Conservation (phyloP, 2,888 invertebrate genomes). For the Cosmia trapezina region DNA sequence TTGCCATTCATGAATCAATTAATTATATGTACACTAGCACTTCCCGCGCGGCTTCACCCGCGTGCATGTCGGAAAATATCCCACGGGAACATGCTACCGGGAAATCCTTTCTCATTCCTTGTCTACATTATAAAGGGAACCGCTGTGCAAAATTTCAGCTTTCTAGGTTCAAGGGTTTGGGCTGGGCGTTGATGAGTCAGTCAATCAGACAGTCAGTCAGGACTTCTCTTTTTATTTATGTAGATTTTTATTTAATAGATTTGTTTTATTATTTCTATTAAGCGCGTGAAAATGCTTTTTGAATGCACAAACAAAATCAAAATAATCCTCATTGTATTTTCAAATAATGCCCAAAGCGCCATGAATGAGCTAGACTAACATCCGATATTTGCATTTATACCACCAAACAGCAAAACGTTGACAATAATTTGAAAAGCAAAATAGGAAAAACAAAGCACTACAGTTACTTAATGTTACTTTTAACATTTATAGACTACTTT, state of each 20-base stretch:
- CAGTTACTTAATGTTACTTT: constrained; percentile 81
- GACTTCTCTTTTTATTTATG: no score
- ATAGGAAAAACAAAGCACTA: constrained; percentile 72
- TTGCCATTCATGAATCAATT: background rate
- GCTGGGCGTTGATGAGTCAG: no score
- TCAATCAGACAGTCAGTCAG: no score
- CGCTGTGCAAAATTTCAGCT: no score
- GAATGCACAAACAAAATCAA: constrained; percentile 8
- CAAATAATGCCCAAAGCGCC: constrained; percentile 18
- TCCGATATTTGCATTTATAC: constrained; percentile 56
- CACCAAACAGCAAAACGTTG: constrained; percentile 46
- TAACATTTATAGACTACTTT: constrained; percentile 85
- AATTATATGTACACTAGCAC: no score
- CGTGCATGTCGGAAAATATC: no score
- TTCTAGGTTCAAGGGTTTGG: no score
- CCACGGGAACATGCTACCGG: no score
- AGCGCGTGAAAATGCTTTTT: background rate
- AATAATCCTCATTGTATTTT: constrained; percentile 34
- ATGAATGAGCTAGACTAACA: constrained; percentile 37
- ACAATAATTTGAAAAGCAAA: constrained; percentile 60
- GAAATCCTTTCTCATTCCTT: no score
- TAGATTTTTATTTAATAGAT: background rate
- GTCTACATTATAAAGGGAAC: no score
- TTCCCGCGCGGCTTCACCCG: no score
- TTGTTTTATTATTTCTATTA: background rate